These are phyloP conservation scores for Asteroscopus sphinx DNA, from an alignment of 2,888 invertebrate genomes.

Conservation along the genomic window DNA sequence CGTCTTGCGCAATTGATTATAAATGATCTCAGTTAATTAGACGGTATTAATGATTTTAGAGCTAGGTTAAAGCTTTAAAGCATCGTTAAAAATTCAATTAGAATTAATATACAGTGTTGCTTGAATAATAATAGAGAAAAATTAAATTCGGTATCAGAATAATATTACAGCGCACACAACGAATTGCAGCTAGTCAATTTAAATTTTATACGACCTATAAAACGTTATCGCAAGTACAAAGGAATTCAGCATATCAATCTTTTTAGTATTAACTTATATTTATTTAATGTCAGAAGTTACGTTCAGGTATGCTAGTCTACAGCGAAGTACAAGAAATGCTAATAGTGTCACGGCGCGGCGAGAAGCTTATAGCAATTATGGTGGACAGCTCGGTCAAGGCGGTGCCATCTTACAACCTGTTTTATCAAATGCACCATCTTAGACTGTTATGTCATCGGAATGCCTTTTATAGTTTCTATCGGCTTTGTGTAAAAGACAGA, in stretches of 20 bases:
- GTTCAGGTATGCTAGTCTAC: constrained; percentile 58
- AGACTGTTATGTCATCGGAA: constrained; percentile 67
- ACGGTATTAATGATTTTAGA: constrained; percentile 38
- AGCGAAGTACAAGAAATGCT: constrained; percentile 38
- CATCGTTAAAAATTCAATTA: constrained; percentile 23
- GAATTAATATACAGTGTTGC: not conserved
- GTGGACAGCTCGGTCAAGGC: constrained; percentile 81
- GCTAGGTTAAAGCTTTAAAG: constrained; percentile 1
- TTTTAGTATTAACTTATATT: constrained; percentile 50
- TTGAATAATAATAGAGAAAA: constrained; percentile 7
- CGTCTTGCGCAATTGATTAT: constrained; percentile 49
- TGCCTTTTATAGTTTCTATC: constrained; percentile 25
- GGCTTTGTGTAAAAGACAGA: no score
- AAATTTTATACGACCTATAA: constrained; percentile 31
- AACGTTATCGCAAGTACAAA: constrained; percentile 48
- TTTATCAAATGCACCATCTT: constrained; percentile 64
- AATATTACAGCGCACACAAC: no score
- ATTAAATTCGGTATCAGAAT: constrained; percentile 2
- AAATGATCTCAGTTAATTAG: constrained; percentile 41
- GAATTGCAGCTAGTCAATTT: constrained; percentile 14
- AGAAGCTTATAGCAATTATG: constrained; percentile 75
- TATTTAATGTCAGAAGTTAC: constrained; percentile 65
- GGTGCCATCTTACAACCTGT: constrained; percentile 74
- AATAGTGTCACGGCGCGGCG: constrained; percentile 56
- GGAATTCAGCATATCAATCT: constrained; percentile 55